These are phyloP conservation scores for Troides helena DNA, from an alignment of 2,888 invertebrate species.

Conservation along the genomic window DNA sequence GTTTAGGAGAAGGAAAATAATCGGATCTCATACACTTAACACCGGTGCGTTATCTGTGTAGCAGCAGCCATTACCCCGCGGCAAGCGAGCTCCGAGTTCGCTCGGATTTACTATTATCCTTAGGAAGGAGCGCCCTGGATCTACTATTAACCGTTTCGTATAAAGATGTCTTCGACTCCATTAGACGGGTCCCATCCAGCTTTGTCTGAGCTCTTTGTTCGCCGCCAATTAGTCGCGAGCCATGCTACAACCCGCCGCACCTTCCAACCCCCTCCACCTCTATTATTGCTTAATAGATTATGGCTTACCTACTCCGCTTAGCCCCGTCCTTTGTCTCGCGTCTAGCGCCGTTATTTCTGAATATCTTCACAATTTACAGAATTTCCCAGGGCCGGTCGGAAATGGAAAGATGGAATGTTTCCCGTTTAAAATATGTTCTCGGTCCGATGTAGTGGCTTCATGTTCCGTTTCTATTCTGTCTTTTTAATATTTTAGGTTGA, in stretches of 20 bases:
- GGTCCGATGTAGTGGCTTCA: constrained; percentile 12
- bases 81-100: constrained; percentile 30
- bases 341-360: constrained; percentile 26
- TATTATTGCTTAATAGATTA: constrained; percentile 70
- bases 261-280: constrained; percentile 35
- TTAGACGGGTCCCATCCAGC: constrained; percentile 50
- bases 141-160: constrained; percentile 38
- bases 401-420: constrained; percentile 30
- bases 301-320: constrained; percentile 47
- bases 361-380: constrained; percentile 27
- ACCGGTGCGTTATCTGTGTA: constrained; percentile 2
- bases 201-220: constrained; percentile 63
- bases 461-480: constrained; percentile 21
- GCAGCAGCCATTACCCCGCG: constrained; percentile 30
- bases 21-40: constrained; percentile 22
- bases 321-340: constrained; percentile 51
- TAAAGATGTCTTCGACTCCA: constrained; percentile 54
- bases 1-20: background rate
- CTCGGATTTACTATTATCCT: constrained; percentile 31
- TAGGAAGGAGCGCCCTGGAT: constrained; percentile 22
- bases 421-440: constrained; percentile 27
- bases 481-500: constrained; percentile 8
- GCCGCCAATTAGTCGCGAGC: constrained; percentile 56
- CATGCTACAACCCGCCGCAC: constrained; percentile 37
- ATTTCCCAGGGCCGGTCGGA: constrained; percentile 28